Percentiles rank a stretch among this genome's conserved stretches.
phyloP scores from a whole-genome alignment of 2,113 vertebrate genomes.

The Pipra filicauda region DNA sequence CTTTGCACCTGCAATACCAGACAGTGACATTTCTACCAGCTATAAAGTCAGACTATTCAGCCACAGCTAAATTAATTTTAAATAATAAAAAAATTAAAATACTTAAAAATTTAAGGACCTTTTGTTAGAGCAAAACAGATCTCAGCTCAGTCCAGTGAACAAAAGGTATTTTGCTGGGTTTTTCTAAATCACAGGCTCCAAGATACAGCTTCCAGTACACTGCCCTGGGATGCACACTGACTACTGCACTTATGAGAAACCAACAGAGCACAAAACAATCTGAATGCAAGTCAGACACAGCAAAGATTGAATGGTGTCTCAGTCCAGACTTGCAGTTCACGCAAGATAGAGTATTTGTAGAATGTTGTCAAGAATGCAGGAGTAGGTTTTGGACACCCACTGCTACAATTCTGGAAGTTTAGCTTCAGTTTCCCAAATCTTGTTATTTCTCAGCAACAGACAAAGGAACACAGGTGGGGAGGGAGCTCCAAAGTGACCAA shows the following conservation, averaged over 20 bases:
- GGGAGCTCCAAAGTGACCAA: background rate
- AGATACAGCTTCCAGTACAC: background rate
- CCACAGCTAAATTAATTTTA: background rate
- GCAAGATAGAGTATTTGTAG: background rate
- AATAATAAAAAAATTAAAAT: background rate
- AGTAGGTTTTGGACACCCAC: background rate
- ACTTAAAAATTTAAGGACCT: rapidly evolving
- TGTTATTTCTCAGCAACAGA: background rate
- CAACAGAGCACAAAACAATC: background rate
- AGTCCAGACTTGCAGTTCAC: background rate
- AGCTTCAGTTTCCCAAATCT: background rate
- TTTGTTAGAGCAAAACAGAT: background rate
- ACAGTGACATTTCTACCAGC: background rate
- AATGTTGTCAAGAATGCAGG: background rate
- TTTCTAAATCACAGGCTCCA: background rate
- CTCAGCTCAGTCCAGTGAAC: background rate
- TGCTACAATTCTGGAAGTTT: background rate
- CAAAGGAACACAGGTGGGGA: background rate
- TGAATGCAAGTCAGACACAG: background rate
- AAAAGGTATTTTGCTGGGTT: background rate
- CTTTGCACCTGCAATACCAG: background rate
- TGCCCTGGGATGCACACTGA: background rate
- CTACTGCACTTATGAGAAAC: background rate
- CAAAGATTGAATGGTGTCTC: background rate
- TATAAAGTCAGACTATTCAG: background rate